Evolutionary conservation across 2,113 vertebrate genomes (phyloP).

Genomic region (Ursus arctos): DNA sequence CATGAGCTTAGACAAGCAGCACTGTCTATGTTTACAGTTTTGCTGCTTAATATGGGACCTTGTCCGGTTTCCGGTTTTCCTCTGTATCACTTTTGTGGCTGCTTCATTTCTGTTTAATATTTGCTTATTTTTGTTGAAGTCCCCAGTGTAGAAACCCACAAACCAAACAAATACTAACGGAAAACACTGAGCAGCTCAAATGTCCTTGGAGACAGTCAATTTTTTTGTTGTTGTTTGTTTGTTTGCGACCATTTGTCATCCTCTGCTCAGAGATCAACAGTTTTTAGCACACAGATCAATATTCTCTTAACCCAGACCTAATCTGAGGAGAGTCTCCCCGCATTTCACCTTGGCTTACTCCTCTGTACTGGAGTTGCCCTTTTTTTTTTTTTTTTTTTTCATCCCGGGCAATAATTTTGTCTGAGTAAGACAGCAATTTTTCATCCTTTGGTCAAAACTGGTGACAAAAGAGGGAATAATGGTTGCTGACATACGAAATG

Average conservation of each 20-base stretch:
- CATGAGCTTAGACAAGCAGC: constrained; percentile 16
- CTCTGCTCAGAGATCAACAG: constrained; percentile 98
- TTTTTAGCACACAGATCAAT: constrained; percentile 99
- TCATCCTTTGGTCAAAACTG: constrained; percentile 95
- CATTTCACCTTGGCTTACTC: constrained; percentile 94
- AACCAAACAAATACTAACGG: constrained; percentile 88
- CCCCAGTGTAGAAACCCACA: constrained; percentile 85
- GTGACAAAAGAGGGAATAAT: constrained; percentile 97
- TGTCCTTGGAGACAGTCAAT: constrained; percentile 96
- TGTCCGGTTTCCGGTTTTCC: constrained; percentile 75
- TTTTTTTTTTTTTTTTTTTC: constrained; percentile 79
- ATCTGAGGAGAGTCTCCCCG: constrained; percentile 94
- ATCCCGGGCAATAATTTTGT: constrained; percentile 93
- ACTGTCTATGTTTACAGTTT: constrained; percentile 48
- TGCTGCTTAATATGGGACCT: constrained; percentile 57
- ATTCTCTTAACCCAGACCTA: constrained; percentile 98
- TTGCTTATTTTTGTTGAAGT: constrained; percentile 89
- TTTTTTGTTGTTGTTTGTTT: constrained; percentile 92
- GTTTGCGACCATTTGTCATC: constrained; percentile 98
- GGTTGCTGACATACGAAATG: constrained; percentile 93
- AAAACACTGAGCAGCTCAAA: constrained; percentile 85
- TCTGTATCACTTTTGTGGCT: constrained; percentile 78
- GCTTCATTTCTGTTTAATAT: constrained; percentile 86
- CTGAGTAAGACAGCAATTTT: constrained; percentile 94
- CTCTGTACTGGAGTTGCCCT: constrained; percentile 83